Base-by-base conservation (phyloP, 1,140 invertebrate species). In the Maniola jurtina region DNA sequence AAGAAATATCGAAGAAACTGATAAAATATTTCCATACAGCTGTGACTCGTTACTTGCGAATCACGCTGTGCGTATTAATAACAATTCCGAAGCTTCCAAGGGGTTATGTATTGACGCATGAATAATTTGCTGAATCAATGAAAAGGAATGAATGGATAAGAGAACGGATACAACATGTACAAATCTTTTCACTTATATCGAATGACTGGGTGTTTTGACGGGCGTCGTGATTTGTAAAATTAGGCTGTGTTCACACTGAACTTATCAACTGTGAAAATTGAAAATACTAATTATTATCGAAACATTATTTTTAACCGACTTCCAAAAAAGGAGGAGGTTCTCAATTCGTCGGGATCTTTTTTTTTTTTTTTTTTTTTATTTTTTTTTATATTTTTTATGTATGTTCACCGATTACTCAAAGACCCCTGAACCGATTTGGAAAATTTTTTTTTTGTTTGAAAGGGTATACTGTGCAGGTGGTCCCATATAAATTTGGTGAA, bases 221-320 rank as follows among this genome's bases (percentile, higher is more conserved):
- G 25, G 55, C 58, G 68, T 50, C 64, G 16, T 73, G 68, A 76
- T 72, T 72, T 66, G 71, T 68, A 61, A 68, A 69, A 75, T 69
- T 67, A 67, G 25, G 25, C 25, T 25, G 25, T 25, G 1, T 25
- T 25, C 25, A 25, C 25, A 25, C 25, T 4, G 4, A 25, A 25
- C 25, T 1, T 25, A 25, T 25, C 25, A 4, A 25, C 25, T 25
- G 25, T 25, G 25, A 25, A n/a, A n/a, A n/a, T n/a, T n/a, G n/a
- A n/a, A n/a, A n/a, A n/a, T n/a, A n/a, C n/a, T n/a, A n/a, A n/a
- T n/a, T n/a, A n/a, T n/a, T n/a, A n/a, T n/a, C n/a, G n/a, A n/a
- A n/a, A n/a, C n/a, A n/a, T n/a, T n/a, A n/a, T n/a, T n/a, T n/a
- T n/a, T n/a, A n/a, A n/a, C n/a, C n/a, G n/a, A n/a, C n/a, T n/a